Conservation (phyloP, 2,113 vertebrate genomes). For the Geothlypis trichas region DNA sequence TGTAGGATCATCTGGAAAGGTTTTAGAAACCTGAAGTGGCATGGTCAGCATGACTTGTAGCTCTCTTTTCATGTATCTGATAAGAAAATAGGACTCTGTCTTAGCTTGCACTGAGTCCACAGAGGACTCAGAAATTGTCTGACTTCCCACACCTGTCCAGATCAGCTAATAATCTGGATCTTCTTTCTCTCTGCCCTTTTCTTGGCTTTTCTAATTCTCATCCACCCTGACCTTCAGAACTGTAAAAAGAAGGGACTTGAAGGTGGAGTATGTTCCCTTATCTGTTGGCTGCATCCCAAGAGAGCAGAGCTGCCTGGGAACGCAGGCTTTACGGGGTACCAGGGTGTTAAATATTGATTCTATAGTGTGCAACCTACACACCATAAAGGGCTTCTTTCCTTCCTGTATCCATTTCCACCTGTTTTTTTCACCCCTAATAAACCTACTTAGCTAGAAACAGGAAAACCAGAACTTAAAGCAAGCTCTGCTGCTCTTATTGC, state of each 20-base stretch:
- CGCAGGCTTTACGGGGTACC: neutral
- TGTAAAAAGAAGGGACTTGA: neutral
- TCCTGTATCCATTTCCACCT: neutral
- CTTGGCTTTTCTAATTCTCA: neutral
- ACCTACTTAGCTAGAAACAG: neutral
- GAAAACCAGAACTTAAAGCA: neutral
- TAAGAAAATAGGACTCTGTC: neutral
- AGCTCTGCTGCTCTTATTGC: neutral
- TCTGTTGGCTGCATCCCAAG: neutral
- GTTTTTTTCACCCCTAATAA: neutral
- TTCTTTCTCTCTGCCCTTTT: neutral
- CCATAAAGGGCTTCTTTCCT: neutral
- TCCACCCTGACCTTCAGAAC: neutral
- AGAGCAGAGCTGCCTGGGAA: constrained; percentile 15
- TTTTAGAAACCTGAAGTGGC: neutral
- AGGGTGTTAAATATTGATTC: neutral
- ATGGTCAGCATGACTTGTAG: neutral
- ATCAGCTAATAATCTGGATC: neutral
- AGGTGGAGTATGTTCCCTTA: neutral
- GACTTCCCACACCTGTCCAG: neutral
- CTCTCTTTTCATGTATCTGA: neutral
- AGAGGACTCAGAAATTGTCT: neutral
- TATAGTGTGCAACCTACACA: neutral
- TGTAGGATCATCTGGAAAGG: neutral
- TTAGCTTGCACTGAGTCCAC: neutral